These are phyloP conservation scores for Setipinna tenuifilis DNA, from an alignment of 2,797 vertebrate genomes.

Conservation along the genomic window DNA sequence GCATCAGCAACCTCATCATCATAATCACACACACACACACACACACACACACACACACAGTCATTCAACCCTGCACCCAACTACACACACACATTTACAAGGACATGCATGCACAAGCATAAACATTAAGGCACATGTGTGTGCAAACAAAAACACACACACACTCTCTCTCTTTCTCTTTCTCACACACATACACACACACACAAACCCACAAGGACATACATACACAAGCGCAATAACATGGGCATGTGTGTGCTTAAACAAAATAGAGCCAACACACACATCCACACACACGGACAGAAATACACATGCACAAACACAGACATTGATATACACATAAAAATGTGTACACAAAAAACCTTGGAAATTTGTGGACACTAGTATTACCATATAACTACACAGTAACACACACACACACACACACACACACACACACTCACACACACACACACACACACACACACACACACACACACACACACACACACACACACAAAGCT, in stretches of 20 bases:
- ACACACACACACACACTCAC: neutral
- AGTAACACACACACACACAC: constrained; percentile 1
- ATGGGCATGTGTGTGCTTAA: neutral
- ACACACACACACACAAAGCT: neutral
- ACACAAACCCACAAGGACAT: neutral
- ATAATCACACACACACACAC: neutral
- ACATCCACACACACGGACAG: neutral
- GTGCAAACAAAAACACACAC: constrained; percentile 12
- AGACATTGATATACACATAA: too few species aligned
- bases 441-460: neutral
- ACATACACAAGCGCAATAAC: too few species aligned
- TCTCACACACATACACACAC: neutral
- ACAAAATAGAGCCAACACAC: neutral
- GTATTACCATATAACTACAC: neutral
- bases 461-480: neutral
- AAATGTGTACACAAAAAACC: too few species aligned
- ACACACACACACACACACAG: neutral
- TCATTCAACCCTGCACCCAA: neutral
- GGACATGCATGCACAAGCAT: neutral
- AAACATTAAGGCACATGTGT: neutral
- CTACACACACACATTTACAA: neutral
- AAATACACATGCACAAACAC: too few species aligned
- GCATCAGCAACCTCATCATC: neutral
- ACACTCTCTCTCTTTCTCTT: too few species aligned
- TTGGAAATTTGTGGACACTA: too few species aligned